phyloP scores from a whole-genome alignment of 2,888 invertebrate species.

The Netelia inedita region DNA sequence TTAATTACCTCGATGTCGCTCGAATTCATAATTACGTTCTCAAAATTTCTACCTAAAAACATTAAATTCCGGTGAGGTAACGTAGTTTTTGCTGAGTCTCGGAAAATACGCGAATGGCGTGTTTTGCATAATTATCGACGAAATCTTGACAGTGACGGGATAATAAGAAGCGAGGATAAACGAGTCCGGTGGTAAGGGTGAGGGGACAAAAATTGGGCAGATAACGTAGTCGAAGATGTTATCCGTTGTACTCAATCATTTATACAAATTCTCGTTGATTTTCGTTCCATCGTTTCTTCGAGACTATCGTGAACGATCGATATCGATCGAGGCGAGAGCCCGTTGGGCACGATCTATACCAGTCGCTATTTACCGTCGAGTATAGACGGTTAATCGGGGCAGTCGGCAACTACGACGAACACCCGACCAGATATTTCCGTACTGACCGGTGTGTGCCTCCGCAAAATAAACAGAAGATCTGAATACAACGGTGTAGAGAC shows the following conservation, averaged over 20 bases:
- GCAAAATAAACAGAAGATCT: constrained; percentile 51
- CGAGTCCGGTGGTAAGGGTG: no score
- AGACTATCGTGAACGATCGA: neutral
- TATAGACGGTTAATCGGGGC: constrained; percentile 22
- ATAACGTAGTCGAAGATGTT: no score
- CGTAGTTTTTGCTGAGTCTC: constrained; percentile 16
- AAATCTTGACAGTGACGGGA: neutral
- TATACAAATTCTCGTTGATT: constrained; percentile 20
- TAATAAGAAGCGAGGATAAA: neutral
- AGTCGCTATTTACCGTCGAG: neutral
- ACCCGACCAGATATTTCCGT: constrained; percentile 57
- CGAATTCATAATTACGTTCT: no score
- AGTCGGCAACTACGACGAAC: constrained; percentile 22
- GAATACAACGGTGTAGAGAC: constrained; percentile 21
- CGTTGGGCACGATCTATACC: neutral
- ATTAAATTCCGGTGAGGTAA: constrained; percentile 52
- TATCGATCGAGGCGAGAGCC: neutral
- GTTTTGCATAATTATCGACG: constrained; percentile 53
- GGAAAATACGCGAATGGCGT: constrained; percentile 18
- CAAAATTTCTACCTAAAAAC: no score
- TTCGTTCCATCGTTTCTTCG: neutral
- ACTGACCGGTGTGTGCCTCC: constrained; percentile 41
- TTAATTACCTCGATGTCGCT: no score
- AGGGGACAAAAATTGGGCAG: no score
- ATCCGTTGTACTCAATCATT: constrained; percentile 11